Conservation (phyloP, 2,113 vertebrate species). For the Narcine bancroftii region DNA sequence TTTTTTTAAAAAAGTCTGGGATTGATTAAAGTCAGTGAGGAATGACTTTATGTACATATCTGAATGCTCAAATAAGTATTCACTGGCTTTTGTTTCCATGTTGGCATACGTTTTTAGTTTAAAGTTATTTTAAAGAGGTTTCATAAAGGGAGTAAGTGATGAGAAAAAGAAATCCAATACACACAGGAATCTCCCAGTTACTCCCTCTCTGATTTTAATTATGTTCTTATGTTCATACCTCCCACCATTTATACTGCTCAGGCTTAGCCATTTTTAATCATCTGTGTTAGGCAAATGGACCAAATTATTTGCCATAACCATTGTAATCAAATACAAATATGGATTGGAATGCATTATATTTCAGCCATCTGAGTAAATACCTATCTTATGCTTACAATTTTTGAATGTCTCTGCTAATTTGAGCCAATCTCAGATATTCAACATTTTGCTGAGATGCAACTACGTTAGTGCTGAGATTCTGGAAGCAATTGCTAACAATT, state of each 20-base stretch:
- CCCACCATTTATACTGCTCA: not conserved
- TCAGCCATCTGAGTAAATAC: not conserved
- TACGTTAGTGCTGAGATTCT: not conserved
- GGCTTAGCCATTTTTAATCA: not conserved
- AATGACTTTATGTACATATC: not conserved
- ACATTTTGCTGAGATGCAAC: not conserved
- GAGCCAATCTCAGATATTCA: not conserved
- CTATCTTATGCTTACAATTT: not conserved
- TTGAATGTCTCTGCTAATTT: not conserved
- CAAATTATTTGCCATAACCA: not conserved
- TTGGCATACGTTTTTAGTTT: not conserved
- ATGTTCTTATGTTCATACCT: too few relatives aligned
- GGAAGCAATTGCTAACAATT: not conserved
- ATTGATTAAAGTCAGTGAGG: not conserved
- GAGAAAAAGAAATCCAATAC: not conserved
- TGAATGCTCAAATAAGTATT: not conserved
- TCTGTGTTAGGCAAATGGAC: too few relatives aligned
- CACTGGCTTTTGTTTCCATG: not conserved
- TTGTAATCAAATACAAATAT: not conserved
- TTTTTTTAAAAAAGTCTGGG: conserved; percentile 8
- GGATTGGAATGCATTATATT: not conserved
- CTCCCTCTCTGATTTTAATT: too few relatives aligned
- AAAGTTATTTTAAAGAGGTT: not conserved
- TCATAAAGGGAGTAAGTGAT: not conserved
- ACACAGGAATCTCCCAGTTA: not conserved